A percentile compares a stretch with the other conserved stretches of the same genome.
These are phyloP conservation scores for rabbit (Oryctolagus cuniculus) DNA, from an alignment of 2,113 vertebrate species.

Conservation along the genomic window DNA sequence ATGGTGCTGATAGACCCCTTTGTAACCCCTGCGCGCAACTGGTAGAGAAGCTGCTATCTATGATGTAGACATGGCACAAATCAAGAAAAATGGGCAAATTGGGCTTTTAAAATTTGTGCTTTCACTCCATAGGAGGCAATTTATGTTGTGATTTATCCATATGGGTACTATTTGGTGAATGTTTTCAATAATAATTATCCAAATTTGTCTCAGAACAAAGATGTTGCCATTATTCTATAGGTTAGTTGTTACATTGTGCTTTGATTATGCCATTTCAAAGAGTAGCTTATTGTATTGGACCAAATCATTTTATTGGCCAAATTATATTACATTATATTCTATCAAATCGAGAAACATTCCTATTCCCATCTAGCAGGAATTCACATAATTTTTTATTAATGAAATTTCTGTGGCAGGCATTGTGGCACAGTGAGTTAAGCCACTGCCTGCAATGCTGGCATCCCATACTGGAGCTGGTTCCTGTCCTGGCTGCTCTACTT, in stretches of 20 bases:
- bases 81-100: neutral
- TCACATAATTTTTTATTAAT: slow-evolving; percentile 5
- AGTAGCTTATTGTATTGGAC: neutral
- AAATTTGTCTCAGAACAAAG: neutral
- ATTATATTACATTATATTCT: neutral
- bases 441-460: no score
- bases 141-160: neutral
- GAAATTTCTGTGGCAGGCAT: neutral
- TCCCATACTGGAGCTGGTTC: no score
- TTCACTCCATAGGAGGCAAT: neutral
- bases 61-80: neutral
- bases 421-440: no score
- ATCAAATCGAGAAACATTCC: neutral
- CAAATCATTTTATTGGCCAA: neutral
- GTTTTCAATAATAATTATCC: neutral
- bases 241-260: neutral
- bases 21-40: neutral
- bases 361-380: neutral
- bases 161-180: neutral
- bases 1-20: neutral
- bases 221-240: neutral
- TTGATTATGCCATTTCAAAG: neutral
- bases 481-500: no score
- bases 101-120: neutral
- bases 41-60: neutral